Conservation (phyloP, 2,888 invertebrate species). For the Dinocampus coccinellae region DNA sequence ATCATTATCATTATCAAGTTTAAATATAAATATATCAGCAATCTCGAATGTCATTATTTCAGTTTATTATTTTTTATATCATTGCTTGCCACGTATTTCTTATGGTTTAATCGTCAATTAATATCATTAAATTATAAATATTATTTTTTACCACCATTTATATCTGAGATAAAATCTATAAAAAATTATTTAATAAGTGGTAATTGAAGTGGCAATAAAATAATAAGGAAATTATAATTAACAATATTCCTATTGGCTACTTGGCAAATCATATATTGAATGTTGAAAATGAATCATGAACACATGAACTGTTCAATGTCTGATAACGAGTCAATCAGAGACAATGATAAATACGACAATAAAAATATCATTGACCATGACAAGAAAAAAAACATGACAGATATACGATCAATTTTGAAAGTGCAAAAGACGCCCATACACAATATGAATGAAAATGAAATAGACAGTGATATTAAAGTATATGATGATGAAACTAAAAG, state of each 20-base stretch:
- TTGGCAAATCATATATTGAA: not conserved
- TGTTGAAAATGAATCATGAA: not conserved
- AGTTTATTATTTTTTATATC: not conserved
- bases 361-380: not conserved
- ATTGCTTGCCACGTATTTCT: not conserved
- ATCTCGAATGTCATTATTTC: not conserved
- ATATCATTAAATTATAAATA: not conserved
- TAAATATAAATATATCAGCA: conserved; percentile 9
- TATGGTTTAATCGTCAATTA: not conserved
- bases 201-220: not conserved
- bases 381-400: not conserved
- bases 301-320: not conserved
- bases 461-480: not conserved
- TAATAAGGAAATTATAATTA: not conserved
- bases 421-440: not conserved
- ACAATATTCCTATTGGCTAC: conserved; percentile 25
- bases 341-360: not conserved
- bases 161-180: not conserved
- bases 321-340: not conserved
- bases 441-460: not conserved
- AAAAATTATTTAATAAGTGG: not conserved
- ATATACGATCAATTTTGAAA: not conserved
- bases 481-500: not conserved
- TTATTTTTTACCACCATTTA: not conserved
- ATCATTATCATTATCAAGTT: not conserved